These are phyloP conservation scores for Corythoichthys intestinalis DNA, from an alignment of 2,113 vertebrate genomes.

Conservation along the genomic window DNA sequence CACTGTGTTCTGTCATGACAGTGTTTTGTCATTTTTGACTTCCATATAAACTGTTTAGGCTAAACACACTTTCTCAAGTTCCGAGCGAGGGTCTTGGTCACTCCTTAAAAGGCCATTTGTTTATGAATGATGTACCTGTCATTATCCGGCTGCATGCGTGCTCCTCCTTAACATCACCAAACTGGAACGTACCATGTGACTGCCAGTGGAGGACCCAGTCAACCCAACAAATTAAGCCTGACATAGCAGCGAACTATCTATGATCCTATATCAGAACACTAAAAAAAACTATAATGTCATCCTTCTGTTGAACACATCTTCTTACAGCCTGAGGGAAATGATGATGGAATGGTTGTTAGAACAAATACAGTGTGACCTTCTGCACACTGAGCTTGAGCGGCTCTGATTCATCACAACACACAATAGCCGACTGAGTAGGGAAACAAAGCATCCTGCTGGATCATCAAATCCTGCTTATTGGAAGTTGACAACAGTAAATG, in stretches of 20 bases:
- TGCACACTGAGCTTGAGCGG: slow-evolving; percentile 25
- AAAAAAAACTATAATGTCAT: slow-evolving; percentile 24
- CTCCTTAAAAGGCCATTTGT: slow-evolving; percentile 72
- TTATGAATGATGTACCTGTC: slow-evolving; percentile 39
- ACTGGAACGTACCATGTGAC: slow-evolving; percentile 24
- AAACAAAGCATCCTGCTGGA: not conserved
- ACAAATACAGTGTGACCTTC: slow-evolving; percentile 34
- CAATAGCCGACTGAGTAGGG: not conserved
- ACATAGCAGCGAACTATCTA: slow-evolving; percentile 12
- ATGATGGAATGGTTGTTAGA: slow-evolving; percentile 18
- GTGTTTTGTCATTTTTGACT: slow-evolving; percentile 43
- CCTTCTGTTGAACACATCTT: slow-evolving; percentile 14
- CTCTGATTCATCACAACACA: slow-evolving; percentile 36
- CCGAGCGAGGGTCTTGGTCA: slow-evolving; percentile 29
- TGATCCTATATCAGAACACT: slow-evolving; percentile 8
- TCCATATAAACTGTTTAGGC: slow-evolving; percentile 70
- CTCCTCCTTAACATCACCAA: slow-evolving; percentile 43
- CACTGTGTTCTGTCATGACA: slow-evolving; percentile 38
- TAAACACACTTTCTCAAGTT: slow-evolving; percentile 49
- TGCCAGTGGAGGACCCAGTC: not conserved
- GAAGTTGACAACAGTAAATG: slow-evolving; percentile 2
- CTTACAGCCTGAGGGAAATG: slow-evolving; percentile 13
- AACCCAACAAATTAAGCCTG: slow-evolving; percentile 6
- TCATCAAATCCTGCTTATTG: not conserved
- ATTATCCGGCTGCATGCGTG: slow-evolving; percentile 19